Conservation (phyloP, 1,140 invertebrate genomes). For the Geopemphigus sp. region DNA sequence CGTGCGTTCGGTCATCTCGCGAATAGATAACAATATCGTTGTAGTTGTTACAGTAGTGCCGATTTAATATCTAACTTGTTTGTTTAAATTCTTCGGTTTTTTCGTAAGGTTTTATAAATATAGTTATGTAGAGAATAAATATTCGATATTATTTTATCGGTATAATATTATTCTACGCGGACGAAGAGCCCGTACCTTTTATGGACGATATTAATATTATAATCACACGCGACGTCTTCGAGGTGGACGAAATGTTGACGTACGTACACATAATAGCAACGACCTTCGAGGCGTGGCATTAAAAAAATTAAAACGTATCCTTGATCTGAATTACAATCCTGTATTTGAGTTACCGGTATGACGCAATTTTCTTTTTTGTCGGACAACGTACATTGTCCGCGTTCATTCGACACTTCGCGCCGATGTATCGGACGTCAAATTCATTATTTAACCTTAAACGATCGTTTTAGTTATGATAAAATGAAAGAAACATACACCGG, state of each 20-base stretch:
- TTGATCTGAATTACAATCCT: constrained; percentile 46
- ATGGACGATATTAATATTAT: constrained; percentile 6
- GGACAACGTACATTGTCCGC: neutral
- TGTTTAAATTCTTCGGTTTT: neutral
- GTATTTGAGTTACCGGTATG: constrained; percentile 43
- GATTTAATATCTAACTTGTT: neutral
- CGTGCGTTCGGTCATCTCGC: too few relatives aligned
- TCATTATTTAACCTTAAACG: constrained; percentile 1
- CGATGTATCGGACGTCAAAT: neutral
- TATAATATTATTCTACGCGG: neutral
- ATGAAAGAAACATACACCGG: neutral
- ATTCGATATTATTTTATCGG: neutral
- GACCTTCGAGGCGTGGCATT: constrained; percentile 27
- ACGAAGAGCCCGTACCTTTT: neutral
- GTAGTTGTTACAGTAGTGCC: neutral
- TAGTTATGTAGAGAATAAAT: neutral
- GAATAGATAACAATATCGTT: neutral
- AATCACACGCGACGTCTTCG: neutral
- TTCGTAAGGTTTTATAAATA: neutral
- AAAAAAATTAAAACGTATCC: constrained; percentile 31
- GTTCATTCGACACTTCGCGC: neutral
- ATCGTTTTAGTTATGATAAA: neutral
- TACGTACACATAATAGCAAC: neutral
- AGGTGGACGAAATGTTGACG: constrained; percentile 2
- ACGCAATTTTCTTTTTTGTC: constrained; percentile 26